A percentile compares a stretch with the other conserved stretches of the same genome.
Conservation (phyloP, 2,113 vertebrate species). For the Dromaius novaehollandiae region DNA sequence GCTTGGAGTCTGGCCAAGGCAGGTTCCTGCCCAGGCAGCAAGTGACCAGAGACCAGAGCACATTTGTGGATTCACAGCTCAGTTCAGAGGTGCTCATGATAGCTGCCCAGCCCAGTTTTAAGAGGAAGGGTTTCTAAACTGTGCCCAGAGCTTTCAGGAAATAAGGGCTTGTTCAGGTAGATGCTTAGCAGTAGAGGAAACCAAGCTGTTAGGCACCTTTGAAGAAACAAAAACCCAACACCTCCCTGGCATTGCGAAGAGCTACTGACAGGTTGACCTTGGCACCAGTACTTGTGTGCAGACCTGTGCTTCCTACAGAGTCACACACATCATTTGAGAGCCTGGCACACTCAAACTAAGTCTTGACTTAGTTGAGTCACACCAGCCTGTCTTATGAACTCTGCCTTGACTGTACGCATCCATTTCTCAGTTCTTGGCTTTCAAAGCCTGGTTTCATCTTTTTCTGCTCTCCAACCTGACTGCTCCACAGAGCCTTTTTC, state of each 20-base stretch:
- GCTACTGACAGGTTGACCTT: background rate
- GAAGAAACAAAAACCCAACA: background rate
- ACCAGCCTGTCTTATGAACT: background rate
- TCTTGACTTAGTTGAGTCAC: fast-evolving
- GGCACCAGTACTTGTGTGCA: background rate
- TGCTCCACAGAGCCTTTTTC: background rate
- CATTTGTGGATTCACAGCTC: background rate
- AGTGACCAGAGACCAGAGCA: background rate
- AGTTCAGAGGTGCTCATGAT: background rate
- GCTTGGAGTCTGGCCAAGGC: background rate
- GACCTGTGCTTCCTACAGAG: background rate
- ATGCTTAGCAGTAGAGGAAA: background rate
- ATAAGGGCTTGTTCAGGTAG: background rate
- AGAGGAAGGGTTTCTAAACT: background rate
- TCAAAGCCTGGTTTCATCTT: background rate
- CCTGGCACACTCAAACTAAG: fast-evolving
- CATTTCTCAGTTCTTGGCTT: background rate
- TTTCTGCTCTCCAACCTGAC: background rate
- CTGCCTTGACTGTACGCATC: background rate
- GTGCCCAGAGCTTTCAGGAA: background rate
- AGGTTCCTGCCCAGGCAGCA: fast-evolving
- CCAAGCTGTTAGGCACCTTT: background rate
- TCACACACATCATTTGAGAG: background rate
- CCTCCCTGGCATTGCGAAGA: background rate
- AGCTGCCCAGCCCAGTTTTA: background rate